A percentile compares a stretch with the other conserved stretches of the same genome.
Conservation (phyloP, 64 coral and sea anemone species). For the Trachythela sp. region DNA sequence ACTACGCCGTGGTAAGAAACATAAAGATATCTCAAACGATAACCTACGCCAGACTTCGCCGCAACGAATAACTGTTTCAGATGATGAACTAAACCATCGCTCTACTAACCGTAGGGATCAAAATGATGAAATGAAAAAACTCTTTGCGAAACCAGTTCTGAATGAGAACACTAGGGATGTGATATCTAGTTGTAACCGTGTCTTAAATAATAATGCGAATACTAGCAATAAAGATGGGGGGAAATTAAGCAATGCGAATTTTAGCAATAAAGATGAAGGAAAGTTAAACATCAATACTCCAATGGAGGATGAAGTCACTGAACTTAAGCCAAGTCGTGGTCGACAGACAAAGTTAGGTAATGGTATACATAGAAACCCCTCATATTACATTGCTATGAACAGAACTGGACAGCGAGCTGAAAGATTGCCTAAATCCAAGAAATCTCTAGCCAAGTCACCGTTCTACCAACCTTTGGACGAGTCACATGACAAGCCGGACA, state of each 20-base stretch:
- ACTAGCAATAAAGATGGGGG: neutral
- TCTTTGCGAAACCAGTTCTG: neutral
- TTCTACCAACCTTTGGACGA: neutral
- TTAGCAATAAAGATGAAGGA: neutral
- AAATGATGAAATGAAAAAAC: neutral
- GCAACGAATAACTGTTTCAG: neutral
- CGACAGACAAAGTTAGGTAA: slow-evolving; percentile 54
- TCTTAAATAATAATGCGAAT: neutral
- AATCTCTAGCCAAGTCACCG: slow-evolving; percentile 19
- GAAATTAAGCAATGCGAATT: neutral
- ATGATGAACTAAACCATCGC: neutral
- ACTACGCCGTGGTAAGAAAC: neutral
- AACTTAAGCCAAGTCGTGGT: slow-evolving; percentile 39
- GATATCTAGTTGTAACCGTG: neutral
- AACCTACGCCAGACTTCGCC: neutral
- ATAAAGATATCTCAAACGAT: neutral
- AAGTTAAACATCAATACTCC: neutral
- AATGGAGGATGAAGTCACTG: slow-evolving; percentile 34
- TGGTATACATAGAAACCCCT: slow-evolving; percentile 75
- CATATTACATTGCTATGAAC: slow-evolving; percentile 75
- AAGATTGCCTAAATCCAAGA: slow-evolving; percentile 25
- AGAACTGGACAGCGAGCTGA: slow-evolving; percentile 37
- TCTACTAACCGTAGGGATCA: neutral
- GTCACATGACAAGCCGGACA: neutral
- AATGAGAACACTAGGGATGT: neutral